Conservation (phyloP, 2,797 vertebrate species). For the Halcyon leucocephala region DNA sequence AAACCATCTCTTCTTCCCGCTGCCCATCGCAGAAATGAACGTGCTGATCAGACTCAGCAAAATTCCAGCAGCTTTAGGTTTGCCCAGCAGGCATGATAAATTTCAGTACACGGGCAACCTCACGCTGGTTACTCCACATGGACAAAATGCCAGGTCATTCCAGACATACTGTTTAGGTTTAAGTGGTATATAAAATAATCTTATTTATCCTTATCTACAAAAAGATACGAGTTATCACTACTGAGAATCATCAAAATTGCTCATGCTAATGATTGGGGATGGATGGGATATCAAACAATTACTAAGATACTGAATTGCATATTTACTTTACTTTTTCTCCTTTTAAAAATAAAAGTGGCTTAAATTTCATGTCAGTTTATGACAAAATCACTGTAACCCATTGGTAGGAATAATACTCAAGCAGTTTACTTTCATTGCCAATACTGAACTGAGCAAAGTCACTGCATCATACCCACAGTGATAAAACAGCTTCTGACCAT, state of each 20-base stretch:
- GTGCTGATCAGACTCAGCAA: neutral
- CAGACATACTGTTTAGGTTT: neutral
- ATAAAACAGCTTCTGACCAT: neutral
- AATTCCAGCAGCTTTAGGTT: neutral
- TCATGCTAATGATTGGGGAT: neutral
- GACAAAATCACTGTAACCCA: neutral
- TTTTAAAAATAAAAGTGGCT: neutral
- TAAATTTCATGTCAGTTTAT: neutral
- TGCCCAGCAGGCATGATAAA: neutral
- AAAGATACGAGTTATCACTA: neutral
- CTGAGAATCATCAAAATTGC: neutral
- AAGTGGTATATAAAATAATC: neutral
- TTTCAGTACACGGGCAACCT: neutral
- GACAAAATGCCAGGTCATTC: neutral
- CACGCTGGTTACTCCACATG: too few relatives aligned
- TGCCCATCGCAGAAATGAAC: neutral
- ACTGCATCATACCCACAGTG: neutral
- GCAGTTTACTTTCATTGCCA: neutral
- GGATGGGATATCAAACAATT: neutral
- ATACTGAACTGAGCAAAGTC: neutral
- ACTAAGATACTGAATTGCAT: neutral
- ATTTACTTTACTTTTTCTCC: neutral
- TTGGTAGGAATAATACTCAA: neutral
- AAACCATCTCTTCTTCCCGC: neutral
- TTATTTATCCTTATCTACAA: neutral